Evolutionary conservation across 2,888 invertebrate genomes (phyloP), one percentile per base, ranked within the genome.

Genomic region (Gastracanthus pulcherrimus): DNA sequence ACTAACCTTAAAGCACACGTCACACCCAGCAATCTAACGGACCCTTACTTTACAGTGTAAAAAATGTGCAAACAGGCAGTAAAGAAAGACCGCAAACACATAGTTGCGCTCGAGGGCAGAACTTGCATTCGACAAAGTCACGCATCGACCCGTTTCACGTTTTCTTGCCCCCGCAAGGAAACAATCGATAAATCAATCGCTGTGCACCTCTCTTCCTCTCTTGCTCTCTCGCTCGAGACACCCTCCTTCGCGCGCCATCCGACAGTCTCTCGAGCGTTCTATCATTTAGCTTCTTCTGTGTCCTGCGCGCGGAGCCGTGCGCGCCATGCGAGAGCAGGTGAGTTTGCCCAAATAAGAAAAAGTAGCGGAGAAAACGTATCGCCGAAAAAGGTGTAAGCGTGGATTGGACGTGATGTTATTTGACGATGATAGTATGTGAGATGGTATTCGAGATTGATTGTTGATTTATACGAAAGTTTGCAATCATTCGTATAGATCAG

Each of bases 141-240:
- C 62, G 31, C 62, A 34, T 48, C 45, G 45, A 45, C 62, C 45
- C 29, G 48, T 48, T 74, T 74, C 72, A 62, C 51, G 7, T 9
- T 2, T 3, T 13, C 29, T 41, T 11, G 4, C n/a, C 16, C 1
- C 13, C 16, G 16, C 16, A 34, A 29, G 13, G 58, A 74, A 45
- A 23, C 45, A 62, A 62, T 62, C 74, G 31, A 45, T 62, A 62
- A 74, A 74, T 74, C 74, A 74, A 62, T 74, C 74, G 29, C n/a
- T 29, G 13, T n/a, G n/a, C 16, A 9, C 9, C 58, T 38, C 29
- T 13, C 45, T n/a, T n/a, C n/a, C n/a, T n/a, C n/a, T n/a, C n/a
- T n/a, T n/a, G n/a, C n/a, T n/a, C n/a, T n/a, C n/a, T n/a, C n/a
- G n/a, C n/a, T n/a, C n/a, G n/a, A n/a, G 34, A 51, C 70, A 19